Evolutionary conservation across 2,113 vertebrate species (phyloP), one percentile per base, ranked within the genome.

Genomic region (Epinephelus lanceolatus): DNA sequence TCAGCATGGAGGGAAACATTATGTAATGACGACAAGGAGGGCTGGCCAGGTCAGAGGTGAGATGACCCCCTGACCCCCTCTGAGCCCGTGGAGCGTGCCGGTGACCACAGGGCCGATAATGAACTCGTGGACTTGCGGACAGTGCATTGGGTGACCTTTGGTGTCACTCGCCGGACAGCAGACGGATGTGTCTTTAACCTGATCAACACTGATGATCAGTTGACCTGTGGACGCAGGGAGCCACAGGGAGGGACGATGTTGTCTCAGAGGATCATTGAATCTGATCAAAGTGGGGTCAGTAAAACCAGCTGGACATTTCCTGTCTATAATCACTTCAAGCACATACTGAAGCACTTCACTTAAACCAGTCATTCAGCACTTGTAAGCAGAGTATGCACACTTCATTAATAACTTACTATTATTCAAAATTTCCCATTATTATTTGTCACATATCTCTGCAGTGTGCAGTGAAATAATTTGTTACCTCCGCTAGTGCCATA

Each of bases 91-190:
- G 90, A 92, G 92, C 45, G 92, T 94, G 92, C 80, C 68, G 30
- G 49, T 91, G 92, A 93, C 92, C 93, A 85, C 71, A 2, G 78
- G 80, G 76, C 73, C 78, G 83, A 90, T 95, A 90, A 95, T 95
- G 93, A 91, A 94, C 90, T 95, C 51, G 13, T 88, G 83, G 88
- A 91, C 87, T 92, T 30, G 23, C 47, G 88, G 86, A 84, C 87
- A 84, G 89, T 93, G 87, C 81, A 90, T 91, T 77, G 63, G 53
- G 49, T 91, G 93, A 94, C 93, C 94, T 91, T 79, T 80, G 86
- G 79, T 91, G 94, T 91, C 86, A 84, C 56, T 74, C 8, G 63
- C 76, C 8, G 62, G 88, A 76, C 88, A 81, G 71, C 81, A 67
- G 83, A 88, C 49, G 42, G 79, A 91, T 77, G 81, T 53, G 59